phyloP scores from a whole-genome alignment of 2,797 vertebrate species.

The Hyperoplus immaculatus region DNA sequence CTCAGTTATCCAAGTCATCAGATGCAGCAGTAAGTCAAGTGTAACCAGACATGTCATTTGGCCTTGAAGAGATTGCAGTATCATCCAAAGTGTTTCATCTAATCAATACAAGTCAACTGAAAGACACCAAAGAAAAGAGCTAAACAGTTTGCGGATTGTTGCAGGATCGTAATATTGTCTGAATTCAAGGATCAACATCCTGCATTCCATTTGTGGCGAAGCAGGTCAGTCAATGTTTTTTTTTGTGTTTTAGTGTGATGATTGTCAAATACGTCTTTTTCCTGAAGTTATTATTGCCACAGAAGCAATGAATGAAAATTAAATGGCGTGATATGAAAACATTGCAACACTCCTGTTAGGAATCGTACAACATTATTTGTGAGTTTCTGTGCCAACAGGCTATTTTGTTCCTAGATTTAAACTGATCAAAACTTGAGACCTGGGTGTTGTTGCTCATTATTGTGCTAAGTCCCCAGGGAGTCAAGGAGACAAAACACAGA shows the following conservation, averaged over 20 bases:
- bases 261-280: background rate
- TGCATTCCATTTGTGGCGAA: background rate
- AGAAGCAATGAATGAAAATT: no score
- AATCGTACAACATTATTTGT: background rate
- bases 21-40: background rate
- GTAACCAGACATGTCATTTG: background rate
- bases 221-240: background rate
- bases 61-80: background rate
- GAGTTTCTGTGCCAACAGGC: background rate
- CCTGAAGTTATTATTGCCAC: no score
- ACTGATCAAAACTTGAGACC: background rate
- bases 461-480: background rate
- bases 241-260: background rate
- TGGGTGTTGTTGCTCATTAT: no score
- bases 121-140: background rate
- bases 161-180: background rate
- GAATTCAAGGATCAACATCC: background rate
- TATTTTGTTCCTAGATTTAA: background rate
- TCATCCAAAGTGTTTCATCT: background rate
- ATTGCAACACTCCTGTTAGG: background rate
- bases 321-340: no score
- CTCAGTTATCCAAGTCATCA: background rate
- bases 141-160: background rate
- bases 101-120: background rate
- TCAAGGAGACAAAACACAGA: no score